Base-by-base conservation (phyloP, 2,888 invertebrate species). In the Drosophila gaucha region DNA sequence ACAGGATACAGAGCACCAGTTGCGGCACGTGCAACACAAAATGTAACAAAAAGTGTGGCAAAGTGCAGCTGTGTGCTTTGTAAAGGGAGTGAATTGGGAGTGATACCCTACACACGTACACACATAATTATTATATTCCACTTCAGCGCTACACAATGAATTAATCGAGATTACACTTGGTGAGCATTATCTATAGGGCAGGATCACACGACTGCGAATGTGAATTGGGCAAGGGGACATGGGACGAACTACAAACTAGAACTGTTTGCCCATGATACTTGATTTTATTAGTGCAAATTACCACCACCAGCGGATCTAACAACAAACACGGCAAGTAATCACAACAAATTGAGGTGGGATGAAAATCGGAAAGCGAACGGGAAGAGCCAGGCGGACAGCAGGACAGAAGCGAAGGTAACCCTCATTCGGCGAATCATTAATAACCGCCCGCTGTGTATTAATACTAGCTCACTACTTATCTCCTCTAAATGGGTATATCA, bases 251-350 rank as follows among this genome's bases (percentile, higher is more conserved):
- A 43, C 43, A 69, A 66, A 41, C 41, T 41, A 41, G 24, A 41
- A 41, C 51, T 80, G 71, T 73, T 78, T 79, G 66, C 47, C 71
- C 67, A 75, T 82, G 86, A 86, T 89, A 87, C 89, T 89, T 89
- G 89, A 89, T 89, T 89, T 89, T 87, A 89, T 89, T 89, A 85
- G 84, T 73, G 41, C 55, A 89, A 89, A 89, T 89, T 88, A 87
- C 89, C 85, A 89, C 89, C 89, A 88, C 82, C 79, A 77, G 58
- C 46, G 66, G 57, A 35, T 54, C 36, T 10, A 47, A 57, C 63
- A 74, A 38, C 78, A 76, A 71, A 74, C 46, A 54, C 63, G 52
- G 56, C 72, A 74, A 74, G 73, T 86, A 87, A 84, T 88, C 87
- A 86, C 80, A 76, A 84, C 87, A 86, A 87, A 88, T 83, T 79